Evolutionary conservation across 2,113 vertebrate genomes (phyloP).

Genomic region (Trematocara zebra): DNA sequence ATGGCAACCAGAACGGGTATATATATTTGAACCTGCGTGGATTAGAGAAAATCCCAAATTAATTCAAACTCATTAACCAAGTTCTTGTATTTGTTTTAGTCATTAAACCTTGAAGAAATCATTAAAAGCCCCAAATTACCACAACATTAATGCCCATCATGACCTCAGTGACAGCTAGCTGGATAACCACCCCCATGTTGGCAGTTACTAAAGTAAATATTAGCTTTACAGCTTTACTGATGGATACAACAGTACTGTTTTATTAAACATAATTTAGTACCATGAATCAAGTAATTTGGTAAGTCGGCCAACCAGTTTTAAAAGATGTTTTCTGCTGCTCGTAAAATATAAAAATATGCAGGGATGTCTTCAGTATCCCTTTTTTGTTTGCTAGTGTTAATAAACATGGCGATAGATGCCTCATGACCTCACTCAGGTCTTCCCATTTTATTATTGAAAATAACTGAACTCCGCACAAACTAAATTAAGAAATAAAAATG

Average conservation of each 20-base stretch:
- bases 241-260: background rate
- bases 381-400: background rate
- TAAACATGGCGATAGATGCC: background rate
- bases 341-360: fast-evolving
- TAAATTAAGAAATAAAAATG: background rate
- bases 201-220: background rate
- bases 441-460: background rate
- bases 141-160: background rate
- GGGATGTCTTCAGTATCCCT: fast-evolving
- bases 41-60: background rate
- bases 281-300: background rate
- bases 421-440: background rate
- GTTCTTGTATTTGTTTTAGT: background rate
- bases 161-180: fast-evolving
- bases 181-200: background rate
- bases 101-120: background rate
- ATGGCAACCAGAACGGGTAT: fast-evolving
- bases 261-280: background rate
- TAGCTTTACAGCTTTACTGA: background rate
- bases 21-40: background rate
- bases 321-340: background rate
- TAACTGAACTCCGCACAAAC: background rate
- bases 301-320: fast-evolving
- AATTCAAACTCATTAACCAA: background rate
- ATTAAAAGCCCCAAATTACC: background rate